phyloP scores from a whole-genome alignment of 1,140 invertebrate genomes.

The Carposina sasakii region DNA sequence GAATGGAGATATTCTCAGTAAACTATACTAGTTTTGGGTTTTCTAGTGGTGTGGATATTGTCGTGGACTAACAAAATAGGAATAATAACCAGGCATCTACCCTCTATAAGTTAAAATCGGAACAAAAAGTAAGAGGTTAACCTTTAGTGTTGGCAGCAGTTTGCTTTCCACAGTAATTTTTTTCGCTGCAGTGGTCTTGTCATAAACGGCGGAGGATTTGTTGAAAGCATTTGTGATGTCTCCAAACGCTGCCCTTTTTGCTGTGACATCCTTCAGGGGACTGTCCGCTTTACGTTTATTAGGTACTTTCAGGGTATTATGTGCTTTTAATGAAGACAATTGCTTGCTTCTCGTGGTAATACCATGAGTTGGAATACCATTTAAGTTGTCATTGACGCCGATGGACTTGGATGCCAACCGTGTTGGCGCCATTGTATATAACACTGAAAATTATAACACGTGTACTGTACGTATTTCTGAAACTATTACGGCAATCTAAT shows the following conservation, averaged over 20 bases:
- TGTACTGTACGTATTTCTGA: conserved; percentile 28
- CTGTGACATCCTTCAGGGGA: conserved; percentile 71
- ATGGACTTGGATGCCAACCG: conserved; percentile 67
- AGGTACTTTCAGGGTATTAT: conserved; percentile 48
- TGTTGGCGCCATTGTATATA: conserved; percentile 74
- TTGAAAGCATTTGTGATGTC: conserved; percentile 82
- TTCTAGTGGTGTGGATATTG: no score
- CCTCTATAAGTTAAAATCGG: conserved; percentile 14
- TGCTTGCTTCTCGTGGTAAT: conserved; percentile 66
- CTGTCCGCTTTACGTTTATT: conserved; percentile 75
- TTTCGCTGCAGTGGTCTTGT: conserved; percentile 53
- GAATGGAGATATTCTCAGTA: no score
- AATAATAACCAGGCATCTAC: no score
- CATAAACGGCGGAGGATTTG: conserved; percentile 48
- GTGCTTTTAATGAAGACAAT: conserved; percentile 57
- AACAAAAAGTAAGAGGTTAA: conserved; percentile 26
- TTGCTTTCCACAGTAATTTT: conserved; percentile 72
- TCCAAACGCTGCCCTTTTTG: conserved; percentile 82
- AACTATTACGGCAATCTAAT: not conserved
- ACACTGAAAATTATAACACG: conserved; percentile 47
- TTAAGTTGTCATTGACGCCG: conserved; percentile 65
- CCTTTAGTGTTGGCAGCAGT: conserved; percentile 70
- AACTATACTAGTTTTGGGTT: no score
- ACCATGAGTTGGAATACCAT: conserved; percentile 50
- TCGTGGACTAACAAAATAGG: no score